Evolutionary conservation across 30 jellyfish, hydroid and myxozoan species (phyloP).

Genomic region (Haliclystus octoradiatus): DNA sequence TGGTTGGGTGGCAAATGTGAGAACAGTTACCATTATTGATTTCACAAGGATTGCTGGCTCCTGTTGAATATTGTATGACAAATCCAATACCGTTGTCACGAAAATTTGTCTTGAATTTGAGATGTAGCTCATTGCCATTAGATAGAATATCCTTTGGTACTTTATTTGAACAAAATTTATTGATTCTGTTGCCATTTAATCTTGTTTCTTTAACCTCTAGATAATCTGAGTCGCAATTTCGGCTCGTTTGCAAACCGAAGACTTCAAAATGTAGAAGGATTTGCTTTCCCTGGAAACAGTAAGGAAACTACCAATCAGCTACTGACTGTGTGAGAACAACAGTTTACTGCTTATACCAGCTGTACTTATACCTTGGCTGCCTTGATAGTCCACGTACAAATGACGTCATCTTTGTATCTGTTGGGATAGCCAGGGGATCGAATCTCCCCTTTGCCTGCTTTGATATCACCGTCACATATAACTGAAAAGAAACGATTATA

Average conservation of each 20-base stretch:
- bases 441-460: constrained; percentile 20
- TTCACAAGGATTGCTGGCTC: constrained; percentile 14
- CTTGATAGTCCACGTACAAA: constrained; percentile 34
- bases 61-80: constrained; percentile 16
- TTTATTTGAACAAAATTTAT: constrained; percentile 19
- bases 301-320: too few relatives aligned
- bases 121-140: constrained; percentile 15
- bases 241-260: constrained; percentile 22
- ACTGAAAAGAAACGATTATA: neutral
- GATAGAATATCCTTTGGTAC: constrained; percentile 23
- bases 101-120: constrained; percentile 26
- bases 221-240: constrained; percentile 30
- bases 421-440: constrained; percentile 52
- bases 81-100: constrained; percentile 34
- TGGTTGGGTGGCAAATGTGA: neutral
- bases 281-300: constrained; percentile 16
- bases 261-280: constrained; percentile 29
- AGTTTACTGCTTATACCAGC: too few relatives aligned
- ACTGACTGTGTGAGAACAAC: too few relatives aligned
- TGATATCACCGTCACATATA: constrained; percentile 33
- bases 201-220: constrained; percentile 27
- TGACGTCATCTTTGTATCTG: constrained; percentile 22
- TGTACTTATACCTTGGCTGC: constrained; percentile 30
- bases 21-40: neutral
- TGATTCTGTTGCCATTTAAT: constrained; percentile 2